Base-by-base conservation (phyloP, 2,888 invertebrate species). In the Rutpela maculata region DNA sequence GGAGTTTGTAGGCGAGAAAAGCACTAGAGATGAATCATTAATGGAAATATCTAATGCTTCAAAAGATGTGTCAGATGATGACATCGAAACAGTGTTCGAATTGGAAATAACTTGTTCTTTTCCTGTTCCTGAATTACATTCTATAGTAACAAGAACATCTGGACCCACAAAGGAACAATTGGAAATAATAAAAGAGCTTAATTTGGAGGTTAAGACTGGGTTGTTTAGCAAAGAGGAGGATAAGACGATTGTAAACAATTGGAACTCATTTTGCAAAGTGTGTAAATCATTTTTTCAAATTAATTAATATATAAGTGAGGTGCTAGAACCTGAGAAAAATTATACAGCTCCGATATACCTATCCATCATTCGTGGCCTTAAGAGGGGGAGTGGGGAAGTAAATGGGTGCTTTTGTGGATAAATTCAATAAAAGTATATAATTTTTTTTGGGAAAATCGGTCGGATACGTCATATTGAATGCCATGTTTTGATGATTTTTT, bases 241-340 rank as follows among this genome's bases (percentile, higher is more conserved):
- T 50, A 71, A 80, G 10, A 62, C 10, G 18, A 79, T 84, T 22
- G 69, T 66, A 67, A 35, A 75, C 11, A 84, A 84, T 69, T 84
- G 82, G 82, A 22, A 70, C 15, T 15, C 71, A 15, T 83, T 84
- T 66, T 82, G 79, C 70, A 22, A 78, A 63, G 84, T 84, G 68
- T 70, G 77, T 76, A 67, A 1, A 50, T 50, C 15, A 50, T 50
- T 50, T 50, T 35, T 35, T 35, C 31, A 35, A 35, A 9, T 35
- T 35, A 9, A 35, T 7, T 35, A 35, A 6, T 35, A 9, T 35
- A 35, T 9, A 26, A n/a, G n/a, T n/a, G n/a, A n/a, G n/a, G n/a
- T n/a, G n/a, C n/a, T n/a, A n/a, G n/a, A n/a, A n/a, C n/a, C n/a
- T n/a, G n/a, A n/a, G n/a, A n/a, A n/a, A n/a, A n/a, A n/a, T n/a